Percentiles rank a stretch among this genome's conserved stretches.
Conservation (phyloP, 2,113 vertebrate genomes). For the Onychorhynchus coronatus region DNA sequence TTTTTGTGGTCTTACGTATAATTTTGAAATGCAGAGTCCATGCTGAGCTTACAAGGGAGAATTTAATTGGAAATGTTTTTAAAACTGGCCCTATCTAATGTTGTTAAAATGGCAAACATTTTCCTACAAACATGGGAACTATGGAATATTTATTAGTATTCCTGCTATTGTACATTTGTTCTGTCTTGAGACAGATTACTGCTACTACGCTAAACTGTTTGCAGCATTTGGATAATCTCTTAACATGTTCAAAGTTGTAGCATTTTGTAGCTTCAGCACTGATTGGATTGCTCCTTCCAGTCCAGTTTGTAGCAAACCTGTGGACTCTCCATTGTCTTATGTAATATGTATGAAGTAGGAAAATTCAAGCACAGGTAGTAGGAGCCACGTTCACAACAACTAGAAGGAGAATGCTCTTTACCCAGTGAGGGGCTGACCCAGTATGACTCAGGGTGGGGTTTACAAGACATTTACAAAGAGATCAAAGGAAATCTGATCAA, state of each 20-base stretch:
- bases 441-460: not conserved
- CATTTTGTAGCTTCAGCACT: not conserved
- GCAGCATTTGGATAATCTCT: not conserved
- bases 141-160: not conserved
- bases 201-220: not conserved
- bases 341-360: not conserved
- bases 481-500: not conserved
- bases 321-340: not conserved
- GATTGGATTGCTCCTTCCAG: not conserved
- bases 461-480: not conserved
- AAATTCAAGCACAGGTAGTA: not conserved
- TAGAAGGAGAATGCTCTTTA: not conserved
- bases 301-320: not conserved
- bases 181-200: not conserved
- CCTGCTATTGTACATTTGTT: not conserved
- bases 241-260: not conserved
- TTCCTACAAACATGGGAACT: not conserved
- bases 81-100: not conserved
- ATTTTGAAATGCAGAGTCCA: not conserved
- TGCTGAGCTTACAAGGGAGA: not conserved
- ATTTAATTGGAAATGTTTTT: not conserved
- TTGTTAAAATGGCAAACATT: too few species aligned
- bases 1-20: not conserved
- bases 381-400: not conserved
- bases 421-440: fast-evolving